Conservation (phyloP, 2,113 vertebrate species). For the Poecilia latipinna region DNA sequence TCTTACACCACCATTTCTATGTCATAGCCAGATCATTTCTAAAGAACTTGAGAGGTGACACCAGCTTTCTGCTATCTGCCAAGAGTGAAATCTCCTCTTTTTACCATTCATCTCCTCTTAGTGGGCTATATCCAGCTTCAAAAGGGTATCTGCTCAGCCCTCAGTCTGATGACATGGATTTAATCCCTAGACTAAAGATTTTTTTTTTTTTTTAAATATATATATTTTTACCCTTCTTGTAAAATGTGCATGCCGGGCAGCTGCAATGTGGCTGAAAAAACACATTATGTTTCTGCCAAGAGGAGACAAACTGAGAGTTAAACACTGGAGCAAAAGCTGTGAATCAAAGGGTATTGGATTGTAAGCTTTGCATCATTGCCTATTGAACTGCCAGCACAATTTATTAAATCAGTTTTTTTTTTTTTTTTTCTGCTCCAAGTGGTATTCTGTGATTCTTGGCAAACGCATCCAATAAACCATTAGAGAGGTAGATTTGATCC, state of each 20-base stretch:
- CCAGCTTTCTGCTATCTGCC: conserved; percentile 56
- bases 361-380: conserved; percentile 56
- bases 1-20: conserved; percentile 36
- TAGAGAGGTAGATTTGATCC: conserved; percentile 36
- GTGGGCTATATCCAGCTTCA: conserved; percentile 64
- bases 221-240: conserved; percentile 31
- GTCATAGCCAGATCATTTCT: conserved; percentile 46
- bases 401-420: conserved; percentile 47
- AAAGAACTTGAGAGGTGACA: conserved; percentile 25
- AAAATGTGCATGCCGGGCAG: conserved; percentile 53
- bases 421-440: conserved; percentile 32
- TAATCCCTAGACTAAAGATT: conserved; percentile 65
- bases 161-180: conserved; percentile 69
- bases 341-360: conserved; percentile 63
- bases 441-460: conserved; percentile 34
- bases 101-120: conserved; percentile 67
- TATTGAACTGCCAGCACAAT: conserved; percentile 58
- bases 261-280: conserved; percentile 40
- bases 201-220: conserved; percentile 30
- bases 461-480: conserved; percentile 27
- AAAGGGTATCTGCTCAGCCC: conserved; percentile 55
- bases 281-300: conserved; percentile 46
- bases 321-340: conserved; percentile 47
- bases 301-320: conserved; percentile 44
- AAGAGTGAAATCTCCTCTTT: conserved; percentile 55